Base-by-base conservation (phyloP, 2,797 vertebrate species). In the Petrocephalus sullivani region DNA sequence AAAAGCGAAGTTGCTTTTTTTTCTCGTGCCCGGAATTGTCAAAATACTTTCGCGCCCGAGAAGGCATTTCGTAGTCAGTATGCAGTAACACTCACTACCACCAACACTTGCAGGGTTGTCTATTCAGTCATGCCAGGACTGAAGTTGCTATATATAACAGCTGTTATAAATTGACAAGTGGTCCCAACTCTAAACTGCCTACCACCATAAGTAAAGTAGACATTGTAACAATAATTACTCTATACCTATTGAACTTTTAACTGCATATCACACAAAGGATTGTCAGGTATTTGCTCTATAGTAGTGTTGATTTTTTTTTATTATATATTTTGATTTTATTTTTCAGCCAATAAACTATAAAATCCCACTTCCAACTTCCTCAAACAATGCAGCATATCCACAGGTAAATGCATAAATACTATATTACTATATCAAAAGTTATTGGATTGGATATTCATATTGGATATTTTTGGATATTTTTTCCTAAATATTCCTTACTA, bases 261-360 rank as follows among this genome's bases (percentile, higher is more conserved):
- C 33, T 37, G 37, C 67, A 71, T 71, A 71, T 41, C 67, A 71
- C 33, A 71, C 67, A 71, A 37, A 71, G 14, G 33, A 12, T 37
- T 41, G 67, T 71, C 6, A 16, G 78, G 78, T 2, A 51, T 82
- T 82, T 82, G 4, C 37, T 53, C 10, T 9, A 82, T 9, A 82
- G 28, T 75, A 56, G 33, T n/a, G 4, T 28, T 46, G 5, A 10
- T 54, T 12, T 58, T 58, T 60, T 28, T 46, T 46, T 46, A 46
- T 46, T 46, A 46, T 46, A 46, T 16, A 58, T 2, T 37, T 61
- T 2, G 3, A 2, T 89, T 53, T 19, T 2, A 49, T 56, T 87
- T 87, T 89, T 60, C 78, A 87, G 89, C 64, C 90, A 60, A 88
- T 82, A 83, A 91, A 90, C 41, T 88, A 75, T 7, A 89, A 33